phyloP scores from a whole-genome alignment of 2,888 invertebrate species.

The Heliconius ismenius region DNA sequence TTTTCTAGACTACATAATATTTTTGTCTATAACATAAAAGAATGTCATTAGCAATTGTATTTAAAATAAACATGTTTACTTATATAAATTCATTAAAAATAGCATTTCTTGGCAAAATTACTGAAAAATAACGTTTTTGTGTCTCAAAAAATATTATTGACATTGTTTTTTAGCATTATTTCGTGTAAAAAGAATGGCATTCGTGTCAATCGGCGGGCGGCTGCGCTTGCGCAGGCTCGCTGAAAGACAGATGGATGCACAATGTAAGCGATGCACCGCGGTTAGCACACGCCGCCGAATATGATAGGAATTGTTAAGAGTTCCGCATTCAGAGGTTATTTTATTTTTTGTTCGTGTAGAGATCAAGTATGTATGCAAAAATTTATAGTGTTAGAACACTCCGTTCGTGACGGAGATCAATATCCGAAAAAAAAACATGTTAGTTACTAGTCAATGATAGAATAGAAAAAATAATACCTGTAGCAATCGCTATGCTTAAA shows the following conservation, averaged over 20 bases:
- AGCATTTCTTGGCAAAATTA: neutral
- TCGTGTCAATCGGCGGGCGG: slow-evolving; percentile 41
- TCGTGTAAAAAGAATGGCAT: slow-evolving; percentile 14
- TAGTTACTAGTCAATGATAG: neutral
- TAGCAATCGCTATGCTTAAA: too few relatives aligned
- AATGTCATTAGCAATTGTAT: neutral
- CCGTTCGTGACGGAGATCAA: neutral
- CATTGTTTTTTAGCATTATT: slow-evolving; percentile 2
- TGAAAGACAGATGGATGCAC: slow-evolving; percentile 71
- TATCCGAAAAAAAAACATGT: neutral
- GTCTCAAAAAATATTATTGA: neutral
- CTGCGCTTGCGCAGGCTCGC: slow-evolving; percentile 46
- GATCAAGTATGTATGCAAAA: neutral
- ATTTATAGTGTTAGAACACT: neutral
- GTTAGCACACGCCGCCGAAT: slow-evolving; percentile 42
- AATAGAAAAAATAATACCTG: too few relatives aligned
- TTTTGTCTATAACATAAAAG: neutral
- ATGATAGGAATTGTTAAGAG: slow-evolving; percentile 37
- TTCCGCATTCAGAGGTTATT: slow-evolving; percentile 14
- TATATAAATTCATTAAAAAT: neutral
- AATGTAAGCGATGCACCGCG: slow-evolving; percentile 45
- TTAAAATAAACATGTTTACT: slow-evolving; percentile 3
- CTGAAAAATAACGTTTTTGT: neutral
- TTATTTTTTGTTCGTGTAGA: neutral
- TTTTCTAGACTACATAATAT: neutral